Base-by-base conservation (phyloP, 1,140 invertebrate species). In the Bombus confusus region DNA sequence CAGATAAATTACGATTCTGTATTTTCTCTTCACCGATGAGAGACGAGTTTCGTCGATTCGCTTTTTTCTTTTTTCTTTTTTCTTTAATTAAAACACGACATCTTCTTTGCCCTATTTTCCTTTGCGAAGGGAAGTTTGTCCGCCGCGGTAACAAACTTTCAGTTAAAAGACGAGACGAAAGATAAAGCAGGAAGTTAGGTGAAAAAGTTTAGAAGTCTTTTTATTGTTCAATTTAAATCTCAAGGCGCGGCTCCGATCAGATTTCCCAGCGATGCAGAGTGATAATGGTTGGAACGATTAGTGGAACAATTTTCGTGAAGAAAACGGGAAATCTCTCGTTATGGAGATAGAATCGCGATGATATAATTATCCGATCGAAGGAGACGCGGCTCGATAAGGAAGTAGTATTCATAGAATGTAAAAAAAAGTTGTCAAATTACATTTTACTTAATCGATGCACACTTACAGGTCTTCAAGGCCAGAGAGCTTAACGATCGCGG, bases 391-490 rank as follows among this genome's bases (percentile, higher is more conserved):
- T 39, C n/a, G 62, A 52, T 37, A 31, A 80, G 59, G n/a, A 34
- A 47, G 39, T 81, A 52, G 47, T 62, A 37, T 83, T 78, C 74
- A 57, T 83, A 75, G 73, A 59, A 74, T 85, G 39, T 72, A 82
- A 87, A 77, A 86, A 85, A 72, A 85, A 59, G 76, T 82, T 86
- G 73, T 87, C 86, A 86, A 86, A 86, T 85, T 87, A 85, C 74
- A 78, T 85, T 84, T 85, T 85, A 85, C 72, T 78, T 78, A 85
- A 85, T 86, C 72, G 80, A 87, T 79, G 87, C 86, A 82, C 87
- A 96, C 97, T 97, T 96, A 97, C 97, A 98, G 94, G 93, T 97
- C 97, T 93, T 97, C 96, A 66, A 98, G 95, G 86, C 95, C 95
- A 37, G 95, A 95, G 88, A 97, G 95, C 94, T 96, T 96, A 82